Evolutionary conservation across 1,140 invertebrate genomes (phyloP).

Genomic region (Pogonognathellus flavescens): DNA sequence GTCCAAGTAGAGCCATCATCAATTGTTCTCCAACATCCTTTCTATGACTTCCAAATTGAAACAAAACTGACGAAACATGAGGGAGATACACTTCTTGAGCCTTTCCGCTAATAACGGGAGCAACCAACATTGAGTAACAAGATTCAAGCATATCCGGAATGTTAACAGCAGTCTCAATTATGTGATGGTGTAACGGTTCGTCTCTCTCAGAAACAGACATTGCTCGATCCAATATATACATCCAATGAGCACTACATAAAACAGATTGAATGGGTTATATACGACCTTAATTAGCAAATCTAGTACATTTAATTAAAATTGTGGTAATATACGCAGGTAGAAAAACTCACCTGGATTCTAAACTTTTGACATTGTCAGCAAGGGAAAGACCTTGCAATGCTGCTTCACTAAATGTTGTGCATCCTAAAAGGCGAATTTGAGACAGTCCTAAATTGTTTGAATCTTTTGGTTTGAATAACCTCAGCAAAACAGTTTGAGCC

Average conservation of each 20-base stretch:
- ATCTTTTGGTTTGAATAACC: slow-evolving; percentile 86
- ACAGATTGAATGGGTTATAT: too few relatives aligned
- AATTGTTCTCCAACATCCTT: slow-evolving; percentile 70
- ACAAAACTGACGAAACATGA: slow-evolving; percentile 70
- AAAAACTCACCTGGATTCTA: slow-evolving; percentile 63
- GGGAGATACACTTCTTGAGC: slow-evolving; percentile 68
- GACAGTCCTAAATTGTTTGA: slow-evolving; percentile 88
- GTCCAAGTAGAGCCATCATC: slow-evolving; percentile 69
- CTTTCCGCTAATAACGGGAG: slow-evolving; percentile 71
- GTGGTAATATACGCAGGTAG: too few relatives aligned
- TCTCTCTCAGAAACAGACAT: slow-evolving; percentile 58
- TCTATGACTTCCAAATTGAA: slow-evolving; percentile 70
- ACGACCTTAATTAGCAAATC: too few relatives aligned
- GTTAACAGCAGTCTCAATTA: slow-evolving; percentile 74
- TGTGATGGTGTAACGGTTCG: slow-evolving; percentile 57
- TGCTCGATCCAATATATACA: slow-evolving; percentile 66
- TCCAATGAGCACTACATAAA: slow-evolving; percentile 64
- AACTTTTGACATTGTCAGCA: slow-evolving; percentile 49
- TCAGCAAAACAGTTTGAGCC: slow-evolving; percentile 74
- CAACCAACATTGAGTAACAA: slow-evolving; percentile 81
- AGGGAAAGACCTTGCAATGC: slow-evolving; percentile 69
- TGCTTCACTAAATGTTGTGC: slow-evolving; percentile 80
- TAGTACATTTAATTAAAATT: too few relatives aligned
- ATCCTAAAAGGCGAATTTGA: slow-evolving; percentile 87
- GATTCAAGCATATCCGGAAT: slow-evolving; percentile 80